These are phyloP conservation scores for Cyanoliseus patagonus DNA, from an alignment of 2,113 vertebrate genomes.

Conservation along the genomic window DNA sequence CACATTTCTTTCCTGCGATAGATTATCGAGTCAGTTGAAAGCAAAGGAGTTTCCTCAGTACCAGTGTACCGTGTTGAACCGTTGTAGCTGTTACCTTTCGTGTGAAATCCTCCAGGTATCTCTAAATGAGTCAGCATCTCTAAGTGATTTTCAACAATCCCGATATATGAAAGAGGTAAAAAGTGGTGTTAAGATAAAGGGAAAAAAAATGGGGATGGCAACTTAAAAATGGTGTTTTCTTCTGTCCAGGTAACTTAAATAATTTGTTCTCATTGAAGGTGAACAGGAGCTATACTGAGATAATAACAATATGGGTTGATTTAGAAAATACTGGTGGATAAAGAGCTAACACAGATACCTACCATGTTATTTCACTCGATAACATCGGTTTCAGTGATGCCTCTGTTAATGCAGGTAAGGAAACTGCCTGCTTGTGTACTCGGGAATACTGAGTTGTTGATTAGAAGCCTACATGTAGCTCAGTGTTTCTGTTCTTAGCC, in stretches of 20 bases:
- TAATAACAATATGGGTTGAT: rapidly evolving
- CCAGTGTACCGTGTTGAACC: rapidly evolving
- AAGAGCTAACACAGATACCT: neutral
- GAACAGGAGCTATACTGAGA: neutral
- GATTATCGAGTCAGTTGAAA: neutral
- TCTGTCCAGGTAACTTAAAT: neutral
- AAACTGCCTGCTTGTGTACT: neutral
- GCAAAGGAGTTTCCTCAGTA: neutral
- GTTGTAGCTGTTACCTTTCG: neutral
- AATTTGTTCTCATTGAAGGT: neutral
- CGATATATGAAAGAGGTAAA: neutral
- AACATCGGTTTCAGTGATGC: neutral
- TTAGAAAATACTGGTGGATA: neutral
- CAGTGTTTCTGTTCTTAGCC: neutral
- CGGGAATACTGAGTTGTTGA: neutral
- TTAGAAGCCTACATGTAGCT: neutral
- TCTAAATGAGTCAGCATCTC: neutral
- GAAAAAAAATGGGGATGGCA: neutral
- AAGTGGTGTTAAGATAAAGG: neutral
- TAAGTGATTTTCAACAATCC: neutral
- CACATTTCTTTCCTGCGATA: neutral
- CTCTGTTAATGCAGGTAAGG: neutral
- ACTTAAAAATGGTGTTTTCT: neutral
- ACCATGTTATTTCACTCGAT: neutral
- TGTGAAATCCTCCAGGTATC: neutral